Evolutionary conservation across 1,140 invertebrate species (phyloP), one percentile per base, ranked within the genome.

Genomic region (Aradophagus sp.): DNA sequence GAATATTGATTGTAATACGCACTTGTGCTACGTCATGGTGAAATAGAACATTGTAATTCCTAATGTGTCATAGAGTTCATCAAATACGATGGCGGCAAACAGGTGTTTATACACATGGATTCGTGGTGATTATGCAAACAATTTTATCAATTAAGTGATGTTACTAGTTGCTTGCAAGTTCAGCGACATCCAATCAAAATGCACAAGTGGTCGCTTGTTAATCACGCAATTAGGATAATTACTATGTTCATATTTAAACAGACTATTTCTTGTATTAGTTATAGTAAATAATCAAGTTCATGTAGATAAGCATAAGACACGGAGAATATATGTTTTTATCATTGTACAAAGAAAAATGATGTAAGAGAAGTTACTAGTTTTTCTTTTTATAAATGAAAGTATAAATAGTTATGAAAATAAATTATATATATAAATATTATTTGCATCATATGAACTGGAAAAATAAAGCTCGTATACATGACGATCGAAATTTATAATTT

Each of bases 51-150:
- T 41, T 59, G 52, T 71, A 58, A 71, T 59, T 59, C 26, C 67
- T 71, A 71, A 65, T 71, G 59, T 59, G 59, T 53, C 67, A 63
- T 47, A 10, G 34, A 52, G 59, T 65, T 58, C 67, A 71, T 65
- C 59, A 63, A 63, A 70, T 63, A 58, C 34, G 38, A 58, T 45
- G 32, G 31, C 15, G 32, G 53, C 47, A 61, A 59, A 59, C 55
- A 65, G 55, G 55, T 71, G 55, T 71, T 71, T 65, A 65, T 61
- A 38, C 42, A 65, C 42, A 42, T 27, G 23, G 20, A 53, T 16
- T 52, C 16, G 59, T 63, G 59, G 59, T 71, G 47, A 63, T 71
- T 71, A 65, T 59, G 38, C 59, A 71, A 71, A 63, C 47, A 71
- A 59, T 63, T 71, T 71, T 59, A 68, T 68, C 39, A 68, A 59